Evolutionary conservation across 2,113 vertebrate species (phyloP), one percentile per base, ranked within the genome.

Genomic region (Pheucticus melanocephalus): DNA sequence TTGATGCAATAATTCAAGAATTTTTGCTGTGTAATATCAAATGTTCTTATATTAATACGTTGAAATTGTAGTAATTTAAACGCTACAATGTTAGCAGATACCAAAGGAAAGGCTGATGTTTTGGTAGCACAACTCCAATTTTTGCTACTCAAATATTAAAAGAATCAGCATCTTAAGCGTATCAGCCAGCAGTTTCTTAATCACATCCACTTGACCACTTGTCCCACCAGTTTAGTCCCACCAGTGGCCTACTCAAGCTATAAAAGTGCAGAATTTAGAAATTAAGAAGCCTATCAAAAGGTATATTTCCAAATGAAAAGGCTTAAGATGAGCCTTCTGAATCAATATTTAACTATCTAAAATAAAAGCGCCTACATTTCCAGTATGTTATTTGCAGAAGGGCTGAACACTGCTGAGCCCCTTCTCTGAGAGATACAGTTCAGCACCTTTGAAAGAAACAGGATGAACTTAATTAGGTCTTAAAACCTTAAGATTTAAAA

Each of bases 321-420:
- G 30, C 70, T 84, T 95, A 86, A 77, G 10, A 9, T 21, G 45
- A 87, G 45, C 20, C 33, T 91, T 85, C 89, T 89, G 70, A 89
- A 92, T 91, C 81, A 91, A 94, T 95, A 92, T 94, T 93, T 88
- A 92, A 90, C 86, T 73, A 54, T 31, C 59, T 79, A 87, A 95
- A 94, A 82, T 71, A 87, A 87, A 94, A 87, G 65, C 5, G 6
- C 20, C 81, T 71, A n/a, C 15, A 22, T 87, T 95, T 91, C 73
- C 65, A 82, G 23, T 47, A 71, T 9, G 3, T 40, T 91, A 92
- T 95, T 94, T 95, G 84, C 69, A 76, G 91, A 94, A 91, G 70
- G 63, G 31, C 57, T 82, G 73, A 95, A 57, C 70, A 30, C 47
- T 68, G 50, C 48, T 25, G 81, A 92, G 79, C 13, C 50, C 60